Conservation (phyloP, 2,797 vertebrate species). For the Crocidura indochinensis region DNA sequence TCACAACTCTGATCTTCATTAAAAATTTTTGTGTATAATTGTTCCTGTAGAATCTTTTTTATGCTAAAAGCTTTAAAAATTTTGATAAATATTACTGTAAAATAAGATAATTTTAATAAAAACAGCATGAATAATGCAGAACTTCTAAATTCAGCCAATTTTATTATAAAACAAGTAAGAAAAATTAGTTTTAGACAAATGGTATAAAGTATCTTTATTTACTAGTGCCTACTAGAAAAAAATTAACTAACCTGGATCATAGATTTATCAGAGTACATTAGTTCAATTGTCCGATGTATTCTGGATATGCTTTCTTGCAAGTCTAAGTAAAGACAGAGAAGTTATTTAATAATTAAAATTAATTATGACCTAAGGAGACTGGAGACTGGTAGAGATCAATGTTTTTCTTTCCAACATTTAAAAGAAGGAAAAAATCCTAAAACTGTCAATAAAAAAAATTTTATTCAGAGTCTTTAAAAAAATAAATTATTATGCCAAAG, state of each 20-base stretch:
- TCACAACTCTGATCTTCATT: too few relatives aligned
- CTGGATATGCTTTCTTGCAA: slow-evolving; percentile 98
- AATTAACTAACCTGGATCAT: slow-evolving; percentile 96
- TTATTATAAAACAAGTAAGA: slow-evolving; percentile 33
- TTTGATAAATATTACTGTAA: too few relatives aligned
- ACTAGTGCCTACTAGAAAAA: slow-evolving; percentile 39
- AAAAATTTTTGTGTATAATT: too few relatives aligned
- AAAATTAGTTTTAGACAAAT: not conserved
- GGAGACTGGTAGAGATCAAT: not conserved
- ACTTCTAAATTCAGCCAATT: not conserved
- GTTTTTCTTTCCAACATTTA: not conserved
- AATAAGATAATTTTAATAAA: too few relatives aligned
- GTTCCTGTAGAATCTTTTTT: too few relatives aligned
- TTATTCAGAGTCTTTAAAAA: not conserved
- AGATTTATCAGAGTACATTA: slow-evolving; percentile 99
- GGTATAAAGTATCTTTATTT: not conserved
- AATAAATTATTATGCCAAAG: not conserved
- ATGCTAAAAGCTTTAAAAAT: too few relatives aligned
- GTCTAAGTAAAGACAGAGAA: slow-evolving; percentile 92
- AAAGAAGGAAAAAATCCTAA: slow-evolving; percentile 48
- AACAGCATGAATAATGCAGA: too few relatives aligned
- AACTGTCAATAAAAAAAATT: slow-evolving; percentile 28
- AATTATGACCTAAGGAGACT: slow-evolving; percentile 3
- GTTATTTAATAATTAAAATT: slow-evolving; percentile 54
- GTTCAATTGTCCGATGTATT: slow-evolving; percentile 98